phyloP scores from a whole-genome alignment of 2,888 invertebrate species.

The Ochropleura leucogaster region DNA sequence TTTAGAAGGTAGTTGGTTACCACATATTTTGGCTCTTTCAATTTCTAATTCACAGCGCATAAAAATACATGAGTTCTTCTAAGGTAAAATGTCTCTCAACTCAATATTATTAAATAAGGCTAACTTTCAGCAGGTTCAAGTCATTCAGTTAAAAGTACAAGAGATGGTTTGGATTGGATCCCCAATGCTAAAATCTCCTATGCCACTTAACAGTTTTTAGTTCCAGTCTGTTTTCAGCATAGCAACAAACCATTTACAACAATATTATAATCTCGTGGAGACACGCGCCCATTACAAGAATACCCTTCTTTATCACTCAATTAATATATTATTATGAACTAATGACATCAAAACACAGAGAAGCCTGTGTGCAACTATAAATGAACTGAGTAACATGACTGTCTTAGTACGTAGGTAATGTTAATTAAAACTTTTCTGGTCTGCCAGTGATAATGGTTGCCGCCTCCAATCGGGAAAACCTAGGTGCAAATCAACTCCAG shows the following conservation, averaged over 20 bases:
- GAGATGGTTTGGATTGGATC: neutral
- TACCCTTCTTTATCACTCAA: slow-evolving; percentile 35
- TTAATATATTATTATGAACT: slow-evolving; percentile 34
- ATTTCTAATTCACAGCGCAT: neutral
- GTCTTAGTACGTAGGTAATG: neutral
- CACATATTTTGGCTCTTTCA: neutral
- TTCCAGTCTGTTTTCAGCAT: neutral
- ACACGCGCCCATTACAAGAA: neutral
- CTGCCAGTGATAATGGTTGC: slow-evolving; percentile 18
- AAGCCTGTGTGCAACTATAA: neutral
- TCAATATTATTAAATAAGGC: neutral
- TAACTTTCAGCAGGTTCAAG: neutral
- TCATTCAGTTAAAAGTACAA: neutral
- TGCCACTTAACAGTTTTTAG: neutral
- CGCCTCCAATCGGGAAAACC: slow-evolving; percentile 28
- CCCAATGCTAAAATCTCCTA: neutral
- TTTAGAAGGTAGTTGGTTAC: neutral
- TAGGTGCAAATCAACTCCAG: slow-evolving; percentile 21
- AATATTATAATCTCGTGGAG: slow-evolving; percentile 12
- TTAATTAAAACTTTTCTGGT: slow-evolving; percentile 6
- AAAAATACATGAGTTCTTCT: neutral
- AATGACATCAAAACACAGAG: slow-evolving; percentile 12
- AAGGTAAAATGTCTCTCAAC: neutral
- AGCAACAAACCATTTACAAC: slow-evolving; percentile 10
- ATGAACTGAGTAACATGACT: neutral